Percentiles rank a stretch among this genome's conserved stretches.
phyloP scores from a whole-genome alignment of 2,888 invertebrate species.

The Tetropium fuscum region DNA sequence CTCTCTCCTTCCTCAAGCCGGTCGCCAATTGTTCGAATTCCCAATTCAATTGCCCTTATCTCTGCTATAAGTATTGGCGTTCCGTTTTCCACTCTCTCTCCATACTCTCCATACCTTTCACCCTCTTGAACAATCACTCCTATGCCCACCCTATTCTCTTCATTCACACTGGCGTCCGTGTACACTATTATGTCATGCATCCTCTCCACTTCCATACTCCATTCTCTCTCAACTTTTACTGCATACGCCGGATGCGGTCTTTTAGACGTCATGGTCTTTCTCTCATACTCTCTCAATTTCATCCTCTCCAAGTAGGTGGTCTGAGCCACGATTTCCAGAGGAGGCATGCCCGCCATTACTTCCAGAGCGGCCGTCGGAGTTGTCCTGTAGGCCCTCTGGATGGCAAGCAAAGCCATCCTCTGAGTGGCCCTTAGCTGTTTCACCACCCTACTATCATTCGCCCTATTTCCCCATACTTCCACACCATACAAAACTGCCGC shows the following conservation, averaged over 20 bases:
- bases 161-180: not conserved
- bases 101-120: not conserved
- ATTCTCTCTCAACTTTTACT: not conserved
- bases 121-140: not conserved
- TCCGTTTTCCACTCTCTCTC: no score
- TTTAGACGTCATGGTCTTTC: no score
- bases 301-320: not conserved
- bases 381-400: not conserved
- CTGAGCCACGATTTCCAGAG: not conserved
- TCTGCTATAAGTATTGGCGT: not conserved
- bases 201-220: not conserved
- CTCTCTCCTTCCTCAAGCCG: not conserved
- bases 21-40: not conserved
- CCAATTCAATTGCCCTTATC: not conserved
- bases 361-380: not conserved
- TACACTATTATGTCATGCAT: not conserved
- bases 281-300: not conserved
- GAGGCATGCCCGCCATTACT: not conserved
- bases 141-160: not conserved
- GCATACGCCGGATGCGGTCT: conserved; percentile 8
- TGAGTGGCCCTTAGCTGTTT: not conserved
- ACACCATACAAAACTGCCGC: not conserved
- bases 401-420: not conserved
- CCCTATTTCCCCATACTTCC: not conserved
- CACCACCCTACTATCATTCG: not conserved